Percentiles rank a stretch among this genome's conserved stretches.
These are phyloP conservation scores for Drosophila truncata DNA, from an alignment of 1,140 invertebrate genomes.

Conservation along the genomic window DNA sequence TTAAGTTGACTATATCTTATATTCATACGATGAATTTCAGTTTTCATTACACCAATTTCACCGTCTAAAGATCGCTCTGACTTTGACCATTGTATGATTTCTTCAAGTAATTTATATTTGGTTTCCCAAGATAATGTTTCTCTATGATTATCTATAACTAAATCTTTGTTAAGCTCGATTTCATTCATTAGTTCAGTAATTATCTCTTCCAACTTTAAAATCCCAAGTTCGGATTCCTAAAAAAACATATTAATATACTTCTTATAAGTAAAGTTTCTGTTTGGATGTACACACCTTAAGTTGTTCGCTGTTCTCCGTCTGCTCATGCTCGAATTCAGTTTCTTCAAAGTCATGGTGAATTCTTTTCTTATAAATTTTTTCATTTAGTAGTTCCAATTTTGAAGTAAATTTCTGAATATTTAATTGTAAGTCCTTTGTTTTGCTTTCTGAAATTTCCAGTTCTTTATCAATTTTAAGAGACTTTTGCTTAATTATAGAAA, in stretches of 20 bases:
- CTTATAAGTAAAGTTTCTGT: neutral
- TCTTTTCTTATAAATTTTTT: constrained; percentile 87
- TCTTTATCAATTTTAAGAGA: constrained; percentile 89
- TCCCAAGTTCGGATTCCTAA: constrained; percentile 88
- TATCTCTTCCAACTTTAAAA: constrained; percentile 89
- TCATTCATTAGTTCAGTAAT: constrained; percentile 89
- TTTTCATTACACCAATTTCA: constrained; percentile 91
- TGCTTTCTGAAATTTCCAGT: constrained; percentile 87
- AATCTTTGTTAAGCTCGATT: constrained; percentile 88
- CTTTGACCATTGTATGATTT: constrained; percentile 89
- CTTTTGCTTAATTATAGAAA: constrained; percentile 91
- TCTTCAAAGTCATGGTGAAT: constrained; percentile 88
- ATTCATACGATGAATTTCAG: constrained; percentile 93
- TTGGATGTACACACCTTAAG: constrained; percentile 85
- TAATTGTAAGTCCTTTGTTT: constrained; percentile 87
- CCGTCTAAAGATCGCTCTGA: constrained; percentile 87
- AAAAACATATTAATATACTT: constrained; percentile 46
- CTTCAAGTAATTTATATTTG: constrained; percentile 90
- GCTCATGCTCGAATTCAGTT: constrained; percentile 86
- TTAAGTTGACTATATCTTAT: constrained; percentile 89
- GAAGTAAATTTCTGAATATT: constrained; percentile 87
- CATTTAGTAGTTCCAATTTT: constrained; percentile 87
- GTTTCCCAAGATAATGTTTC: constrained; percentile 92
- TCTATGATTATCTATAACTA: constrained; percentile 88
- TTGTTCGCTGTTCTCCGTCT: constrained; percentile 87